Conservation (phyloP, 2,888 invertebrate species). For the Athrips mouffetella region DNA sequence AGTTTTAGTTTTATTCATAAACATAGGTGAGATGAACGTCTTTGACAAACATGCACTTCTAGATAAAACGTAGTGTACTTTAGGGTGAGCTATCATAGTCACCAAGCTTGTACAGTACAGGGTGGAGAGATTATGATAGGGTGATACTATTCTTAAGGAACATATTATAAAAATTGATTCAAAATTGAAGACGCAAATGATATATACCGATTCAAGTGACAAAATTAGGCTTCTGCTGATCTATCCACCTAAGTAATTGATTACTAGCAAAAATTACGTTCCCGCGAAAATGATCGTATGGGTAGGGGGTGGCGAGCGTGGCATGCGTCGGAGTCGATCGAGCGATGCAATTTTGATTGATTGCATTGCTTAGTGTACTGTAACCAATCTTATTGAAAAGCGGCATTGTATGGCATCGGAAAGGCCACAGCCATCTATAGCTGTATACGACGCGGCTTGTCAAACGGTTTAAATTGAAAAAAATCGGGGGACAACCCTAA, state of each 20-base stretch:
- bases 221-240: not conserved
- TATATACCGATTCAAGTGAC: too few relatives aligned
- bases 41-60: too few relatives aligned
- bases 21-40: too few relatives aligned
- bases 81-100: too few relatives aligned
- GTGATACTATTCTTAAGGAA: too few relatives aligned
- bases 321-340: slow-evolving; percentile 60
- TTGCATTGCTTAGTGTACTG: slow-evolving; percentile 78
- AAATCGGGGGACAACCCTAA: slow-evolving; percentile 70
- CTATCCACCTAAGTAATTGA: not conserved
- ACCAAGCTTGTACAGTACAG: too few relatives aligned
- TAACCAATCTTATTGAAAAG: slow-evolving; percentile 78
- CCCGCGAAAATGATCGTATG: slow-evolving; percentile 40
- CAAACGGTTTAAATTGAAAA: slow-evolving; percentile 77
- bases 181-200: too few relatives aligned
- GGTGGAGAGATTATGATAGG: too few relatives aligned
- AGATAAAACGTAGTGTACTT: too few relatives aligned
- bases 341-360: slow-evolving; percentile 76
- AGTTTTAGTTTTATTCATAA: too few relatives aligned
- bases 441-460: slow-evolving; percentile 71
- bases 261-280: slow-evolving; percentile 15
- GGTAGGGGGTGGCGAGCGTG: slow-evolving; percentile 50
- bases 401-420: slow-evolving; percentile 65
- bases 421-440: slow-evolving; percentile 68
- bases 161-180: too few relatives aligned